Base-by-base conservation (phyloP, 2,797 vertebrate species). In the Acropternis orthonyx region DNA sequence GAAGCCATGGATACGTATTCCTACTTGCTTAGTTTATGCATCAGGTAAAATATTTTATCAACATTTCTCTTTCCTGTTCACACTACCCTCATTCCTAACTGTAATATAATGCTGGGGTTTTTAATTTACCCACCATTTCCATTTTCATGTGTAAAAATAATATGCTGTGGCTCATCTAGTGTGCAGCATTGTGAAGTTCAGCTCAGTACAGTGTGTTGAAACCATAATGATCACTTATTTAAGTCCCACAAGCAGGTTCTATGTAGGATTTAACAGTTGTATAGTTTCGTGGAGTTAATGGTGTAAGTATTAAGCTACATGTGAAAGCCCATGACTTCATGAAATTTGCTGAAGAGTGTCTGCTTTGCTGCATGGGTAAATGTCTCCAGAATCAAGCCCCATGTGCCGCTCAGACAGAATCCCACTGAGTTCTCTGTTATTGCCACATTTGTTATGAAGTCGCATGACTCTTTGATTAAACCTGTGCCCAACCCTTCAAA, bases 1-100 rank as follows among this genome's bases (percentile, higher is more conserved):
- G 71, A 97, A 98, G 61, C 99, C 99, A 2, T 75, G 98, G 97
- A 98, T 99, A 94, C 98, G 97, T 80, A 96, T 99, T 66, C 99
- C 99, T 8, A 97, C 98, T 62, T 98, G 96, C 37, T 95, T 99
- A n/a, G 98, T 99, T 96, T 99, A 99, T 87, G 97, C 98, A 90
- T 97, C 99, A 99, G 99, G 99, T 99, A 98, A 85, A 85, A 66
- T n/a, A 81, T 59, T 89, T 86, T 88, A 91, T 69, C 52, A 80
- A 62, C 24, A 34, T 84, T 93, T 85, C 62, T 88, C 65, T 75
- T 77, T 72, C 61, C 52, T 82, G 10, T 63, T 56, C 56, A 34
- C 46, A 28, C 14, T 55, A 59, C 49, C 14, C 18, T 58, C 28
- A 36, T 84, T 86, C 34, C 34, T 62, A 85, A 49, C 15, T 58